These are phyloP conservation scores for Girardinichthys multiradiatus DNA, from an alignment of 2,113 vertebrate genomes.

Conservation along the genomic window DNA sequence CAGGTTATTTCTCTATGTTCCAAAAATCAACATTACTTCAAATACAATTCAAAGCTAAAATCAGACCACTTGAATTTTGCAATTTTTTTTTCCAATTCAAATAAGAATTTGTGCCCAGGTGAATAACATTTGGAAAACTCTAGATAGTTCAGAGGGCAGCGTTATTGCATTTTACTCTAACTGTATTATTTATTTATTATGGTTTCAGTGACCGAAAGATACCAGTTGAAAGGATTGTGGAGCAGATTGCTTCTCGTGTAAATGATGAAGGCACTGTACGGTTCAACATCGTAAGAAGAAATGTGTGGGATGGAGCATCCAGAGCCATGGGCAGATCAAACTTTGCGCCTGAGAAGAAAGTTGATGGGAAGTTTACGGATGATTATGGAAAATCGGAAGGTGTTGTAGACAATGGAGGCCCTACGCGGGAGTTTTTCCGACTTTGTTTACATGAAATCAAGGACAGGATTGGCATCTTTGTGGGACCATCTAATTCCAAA, in stretches of 20 bases:
- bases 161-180: background rate
- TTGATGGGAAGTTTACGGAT: slow-evolving; percentile 31
- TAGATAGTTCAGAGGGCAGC: background rate
- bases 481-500: slow-evolving; percentile 18
- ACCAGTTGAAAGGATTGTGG: slow-evolving; percentile 15
- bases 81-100: too few relatives aligned
- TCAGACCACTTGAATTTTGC: too few relatives aligned
- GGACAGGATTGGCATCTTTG: slow-evolving; percentile 29
- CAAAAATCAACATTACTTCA: too few relatives aligned
- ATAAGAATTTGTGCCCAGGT: too few relatives aligned
- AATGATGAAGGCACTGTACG: slow-evolving; percentile 9
- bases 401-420: slow-evolving; percentile 27
- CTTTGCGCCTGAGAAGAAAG: slow-evolving; percentile 8
- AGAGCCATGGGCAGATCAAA: slow-evolving; percentile 20
- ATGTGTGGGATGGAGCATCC: slow-evolving; percentile 33
- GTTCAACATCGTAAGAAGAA: slow-evolving; percentile 30
- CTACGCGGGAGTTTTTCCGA: slow-evolving; percentile 20
- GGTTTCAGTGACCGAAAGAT: slow-evolving; percentile 22
- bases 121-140: too few relatives aligned
- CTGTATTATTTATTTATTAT: background rate
- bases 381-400: slow-evolving; percentile 36
- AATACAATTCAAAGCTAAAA: too few relatives aligned
- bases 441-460: slow-evolving; percentile 19
- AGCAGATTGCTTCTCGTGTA: slow-evolving; percentile 3
- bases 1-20: too few relatives aligned